Conservation (phyloP, 1,140 invertebrate genomes). For the Cydia strobilella region DNA sequence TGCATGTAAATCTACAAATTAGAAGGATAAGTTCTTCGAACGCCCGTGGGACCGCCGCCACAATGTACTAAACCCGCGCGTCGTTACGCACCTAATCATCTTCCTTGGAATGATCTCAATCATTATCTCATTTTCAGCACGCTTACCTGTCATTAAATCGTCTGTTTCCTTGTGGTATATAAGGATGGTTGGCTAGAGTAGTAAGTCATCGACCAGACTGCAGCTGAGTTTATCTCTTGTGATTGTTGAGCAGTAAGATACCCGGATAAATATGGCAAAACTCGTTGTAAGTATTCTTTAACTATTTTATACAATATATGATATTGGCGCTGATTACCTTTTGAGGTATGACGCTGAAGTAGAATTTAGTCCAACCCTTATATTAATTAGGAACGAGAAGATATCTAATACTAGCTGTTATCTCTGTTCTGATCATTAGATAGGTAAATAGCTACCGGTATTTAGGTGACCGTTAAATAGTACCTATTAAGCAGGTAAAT, state of each 20-base stretch:
- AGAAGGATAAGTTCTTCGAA: constrained; percentile 1
- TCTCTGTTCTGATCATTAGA: no score
- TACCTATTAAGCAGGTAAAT: no score
- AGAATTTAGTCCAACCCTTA: no score
- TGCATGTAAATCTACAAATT: constrained; percentile 10
- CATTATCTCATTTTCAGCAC: constrained; percentile 33
- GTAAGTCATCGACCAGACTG: neutral
- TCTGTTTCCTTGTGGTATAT: constrained; percentile 11
- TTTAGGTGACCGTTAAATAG: no score
- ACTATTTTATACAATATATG: neutral
- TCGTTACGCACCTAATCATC: constrained; percentile 2
- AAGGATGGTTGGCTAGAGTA: neutral
- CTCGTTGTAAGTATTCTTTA: constrained; percentile 34
- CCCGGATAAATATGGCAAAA: constrained; percentile 36
- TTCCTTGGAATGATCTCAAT: constrained; percentile 31
- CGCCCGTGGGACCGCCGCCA: constrained; percentile 18
- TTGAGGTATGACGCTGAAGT: neutral
- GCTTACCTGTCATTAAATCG: constrained; percentile 27
- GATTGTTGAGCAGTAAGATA: neutral
- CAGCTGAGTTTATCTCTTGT: neutral
- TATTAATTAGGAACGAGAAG: no score
- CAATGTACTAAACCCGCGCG: neutral
- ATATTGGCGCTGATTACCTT: neutral
- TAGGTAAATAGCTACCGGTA: no score
- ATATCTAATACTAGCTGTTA: no score